Percentiles rank a stretch among this genome's conserved stretches.
Conservation (phyloP, 2,888 invertebrate species). For the Phyllotreta striolata region DNA sequence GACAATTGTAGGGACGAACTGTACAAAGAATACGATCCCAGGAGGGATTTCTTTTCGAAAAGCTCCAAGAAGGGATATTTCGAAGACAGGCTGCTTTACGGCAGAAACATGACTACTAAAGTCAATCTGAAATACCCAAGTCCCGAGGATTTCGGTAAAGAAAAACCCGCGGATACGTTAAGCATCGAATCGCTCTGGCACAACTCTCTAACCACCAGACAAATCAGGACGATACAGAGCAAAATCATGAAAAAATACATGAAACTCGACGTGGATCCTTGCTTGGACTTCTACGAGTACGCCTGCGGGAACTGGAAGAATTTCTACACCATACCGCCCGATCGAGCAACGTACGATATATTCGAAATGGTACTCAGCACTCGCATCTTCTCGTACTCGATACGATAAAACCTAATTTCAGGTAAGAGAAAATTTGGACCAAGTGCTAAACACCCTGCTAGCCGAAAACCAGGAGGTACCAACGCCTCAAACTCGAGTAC, state of each 20-base stretch:
- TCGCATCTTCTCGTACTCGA: neutral
- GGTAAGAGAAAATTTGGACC: constrained; percentile 76
- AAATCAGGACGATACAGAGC: constrained; percentile 35
- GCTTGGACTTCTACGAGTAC: constrained; percentile 84
- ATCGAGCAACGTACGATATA: constrained; percentile 87
- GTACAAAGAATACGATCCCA: constrained; percentile 26
- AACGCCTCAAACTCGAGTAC: constrained; percentile 12
- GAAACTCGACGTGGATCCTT: constrained; percentile 77
- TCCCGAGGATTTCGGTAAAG: neutral
- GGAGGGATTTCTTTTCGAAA: constrained; percentile 24
- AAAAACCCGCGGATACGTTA: neutral
- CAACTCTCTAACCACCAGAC: constrained; percentile 15
- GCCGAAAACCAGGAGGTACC: constrained; percentile 52
- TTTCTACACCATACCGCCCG: constrained; percentile 86
- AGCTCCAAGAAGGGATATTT: constrained; percentile 18
- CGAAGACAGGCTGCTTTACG: constrained; percentile 18
- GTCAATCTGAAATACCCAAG: neutral
- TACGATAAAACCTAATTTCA: neutral
- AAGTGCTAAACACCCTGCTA: constrained; percentile 72
- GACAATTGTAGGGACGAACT: constrained; percentile 19
- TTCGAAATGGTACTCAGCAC: constrained; percentile 77
- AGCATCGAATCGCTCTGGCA: constrained; percentile 29
- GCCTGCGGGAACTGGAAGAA: constrained; percentile 89
- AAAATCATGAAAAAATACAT: constrained; percentile 77
- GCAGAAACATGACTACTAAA: constrained; percentile 1